Evolutionary conservation across 2,797 vertebrate species (phyloP).

Genomic region (Acanthurus leucopareius): DNA sequence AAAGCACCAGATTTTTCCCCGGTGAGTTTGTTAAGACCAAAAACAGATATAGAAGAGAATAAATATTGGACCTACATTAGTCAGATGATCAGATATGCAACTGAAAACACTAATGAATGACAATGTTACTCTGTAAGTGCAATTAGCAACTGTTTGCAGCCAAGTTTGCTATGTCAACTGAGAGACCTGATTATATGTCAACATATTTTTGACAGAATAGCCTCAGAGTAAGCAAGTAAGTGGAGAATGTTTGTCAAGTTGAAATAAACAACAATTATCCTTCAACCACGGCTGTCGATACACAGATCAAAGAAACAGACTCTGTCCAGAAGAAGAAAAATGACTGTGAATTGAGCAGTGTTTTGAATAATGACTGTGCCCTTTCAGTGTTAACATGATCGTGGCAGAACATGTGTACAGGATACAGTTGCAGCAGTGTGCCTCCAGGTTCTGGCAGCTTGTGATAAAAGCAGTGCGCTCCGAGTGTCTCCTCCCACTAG

Average conservation of each 20-base stretch:
- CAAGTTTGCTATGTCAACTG: not conserved
- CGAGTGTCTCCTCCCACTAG: conserved; percentile 46
- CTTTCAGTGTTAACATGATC: conserved; percentile 33
- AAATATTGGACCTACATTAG: no score
- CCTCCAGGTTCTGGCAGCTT: conserved; percentile 37
- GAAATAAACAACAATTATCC: conserved; percentile 5
- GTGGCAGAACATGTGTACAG: conserved; percentile 17
- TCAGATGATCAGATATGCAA: not conserved
- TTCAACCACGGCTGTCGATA: not conserved
- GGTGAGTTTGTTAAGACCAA: no score
- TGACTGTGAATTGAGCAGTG: not conserved
- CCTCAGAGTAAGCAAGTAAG: not conserved
- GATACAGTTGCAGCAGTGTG: conserved; percentile 25
- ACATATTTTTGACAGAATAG: not conserved
- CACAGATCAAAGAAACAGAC: not conserved
- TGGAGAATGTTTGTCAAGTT: not conserved
- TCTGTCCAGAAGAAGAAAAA: not conserved
- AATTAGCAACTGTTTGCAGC: not conserved
- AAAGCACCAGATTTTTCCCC: not conserved
- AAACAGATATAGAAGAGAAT: no score
- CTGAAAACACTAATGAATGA: not conserved
- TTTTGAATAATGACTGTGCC: conserved; percentile 40
- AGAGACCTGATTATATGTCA: not conserved
- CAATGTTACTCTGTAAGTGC: not conserved
- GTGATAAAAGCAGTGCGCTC: conserved; percentile 63